Evolutionary conservation across 2,797 vertebrate genomes (phyloP).

Genomic region (Danio albolineatus): DNA sequence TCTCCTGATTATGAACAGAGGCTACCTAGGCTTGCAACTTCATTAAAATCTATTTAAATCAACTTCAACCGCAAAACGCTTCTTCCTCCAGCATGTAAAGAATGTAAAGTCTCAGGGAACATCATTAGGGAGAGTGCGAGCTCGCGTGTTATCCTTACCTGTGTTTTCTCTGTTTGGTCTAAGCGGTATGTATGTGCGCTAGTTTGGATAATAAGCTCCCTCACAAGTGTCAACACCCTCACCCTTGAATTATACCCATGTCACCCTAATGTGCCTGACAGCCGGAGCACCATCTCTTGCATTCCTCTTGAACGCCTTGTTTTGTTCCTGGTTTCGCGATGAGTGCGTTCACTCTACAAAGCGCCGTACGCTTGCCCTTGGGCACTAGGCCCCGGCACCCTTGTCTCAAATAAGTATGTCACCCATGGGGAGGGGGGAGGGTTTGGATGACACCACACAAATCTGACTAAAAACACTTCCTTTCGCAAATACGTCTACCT

Average conservation of each 20-base stretch:
- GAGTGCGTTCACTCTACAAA: constrained; percentile 69
- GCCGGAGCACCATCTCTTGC: constrained; percentile 66
- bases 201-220: constrained; percentile 81
- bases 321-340: constrained; percentile 71
- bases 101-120: constrained; percentile 78
- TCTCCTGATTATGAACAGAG: constrained; percentile 78
- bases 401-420: constrained; percentile 69
- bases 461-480: constrained; percentile 59
- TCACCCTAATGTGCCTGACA: constrained; percentile 76
- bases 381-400: constrained; percentile 67
- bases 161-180: constrained; percentile 46
- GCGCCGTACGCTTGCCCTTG: constrained; percentile 66
- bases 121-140: constrained; percentile 75
- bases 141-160: constrained; percentile 37
- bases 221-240: constrained; percentile 78
- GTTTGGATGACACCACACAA: constrained; percentile 62
- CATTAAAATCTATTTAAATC: constrained; percentile 88
- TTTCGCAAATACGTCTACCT: constrained; percentile 64
- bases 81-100: constrained; percentile 72
- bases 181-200: constrained; percentile 48
- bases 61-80: constrained; percentile 80
- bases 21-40: constrained; percentile 79
- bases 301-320: constrained; percentile 71
- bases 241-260: constrained; percentile 71
- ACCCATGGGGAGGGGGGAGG: constrained; percentile 64